Conservation (phyloP, 2,888 invertebrate species). For the Calameuta pallipes region DNA sequence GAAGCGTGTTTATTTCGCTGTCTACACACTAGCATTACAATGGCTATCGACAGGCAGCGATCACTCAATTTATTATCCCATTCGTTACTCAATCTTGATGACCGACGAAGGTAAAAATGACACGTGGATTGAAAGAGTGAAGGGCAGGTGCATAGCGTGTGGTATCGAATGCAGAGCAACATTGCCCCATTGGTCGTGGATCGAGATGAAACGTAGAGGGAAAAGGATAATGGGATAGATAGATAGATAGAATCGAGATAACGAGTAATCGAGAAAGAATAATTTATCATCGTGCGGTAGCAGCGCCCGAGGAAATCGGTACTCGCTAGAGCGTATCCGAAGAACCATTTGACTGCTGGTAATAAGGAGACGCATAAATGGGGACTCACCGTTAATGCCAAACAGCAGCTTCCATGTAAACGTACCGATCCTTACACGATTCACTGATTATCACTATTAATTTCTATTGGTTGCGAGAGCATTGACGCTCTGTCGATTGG, state of each 20-base stretch:
- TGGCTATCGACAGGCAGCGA: slow-evolving; percentile 54
- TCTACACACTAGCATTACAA: slow-evolving; percentile 42
- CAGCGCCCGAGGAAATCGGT: slow-evolving; percentile 5
- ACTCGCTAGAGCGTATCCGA: slow-evolving; percentile 6
- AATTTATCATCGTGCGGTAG: background rate
- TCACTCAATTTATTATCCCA: slow-evolving; percentile 51
- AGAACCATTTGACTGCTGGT: slow-evolving; percentile 9
- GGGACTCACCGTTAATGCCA: slow-evolving; percentile 55
- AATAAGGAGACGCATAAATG: slow-evolving; percentile 33
- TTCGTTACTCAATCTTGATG: slow-evolving; percentile 26
- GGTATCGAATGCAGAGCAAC: background rate
- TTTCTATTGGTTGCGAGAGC: slow-evolving; percentile 1
- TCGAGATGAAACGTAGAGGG: background rate
- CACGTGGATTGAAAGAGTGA: background rate
- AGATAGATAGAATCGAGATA: background rate
- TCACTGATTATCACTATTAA: slow-evolving; percentile 56
- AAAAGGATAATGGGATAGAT: background rate
- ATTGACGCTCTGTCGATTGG: background rate
- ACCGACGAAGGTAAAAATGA: background rate
- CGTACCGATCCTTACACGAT: slow-evolving; percentile 47
- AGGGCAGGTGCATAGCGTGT: background rate
- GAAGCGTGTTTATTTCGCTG: slow-evolving; percentile 43
- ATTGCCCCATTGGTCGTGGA: background rate
- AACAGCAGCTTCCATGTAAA: slow-evolving; percentile 44
- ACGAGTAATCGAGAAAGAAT: background rate